A percentile compares a stretch with the other conserved stretches of the same genome.
phyloP scores from a whole-genome alignment of 2,113 vertebrate genomes.

The Motacilla alba region DNA sequence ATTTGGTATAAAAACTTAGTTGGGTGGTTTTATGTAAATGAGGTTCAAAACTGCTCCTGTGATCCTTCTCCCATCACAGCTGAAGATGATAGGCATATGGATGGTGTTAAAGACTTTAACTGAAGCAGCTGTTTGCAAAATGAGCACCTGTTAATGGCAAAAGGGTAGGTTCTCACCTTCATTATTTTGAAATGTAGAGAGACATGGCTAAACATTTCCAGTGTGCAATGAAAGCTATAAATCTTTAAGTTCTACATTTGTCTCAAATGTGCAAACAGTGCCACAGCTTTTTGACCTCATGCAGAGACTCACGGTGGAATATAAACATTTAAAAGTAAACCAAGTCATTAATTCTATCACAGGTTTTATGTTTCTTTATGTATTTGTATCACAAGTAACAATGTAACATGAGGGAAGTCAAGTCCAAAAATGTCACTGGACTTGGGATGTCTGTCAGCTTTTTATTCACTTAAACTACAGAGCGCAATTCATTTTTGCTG shows the following conservation, averaged over 20 bases:
- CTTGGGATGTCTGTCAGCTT: neutral
- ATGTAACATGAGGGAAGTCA: neutral
- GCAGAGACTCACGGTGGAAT: neutral
- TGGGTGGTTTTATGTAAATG: neutral
- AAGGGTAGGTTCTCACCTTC: neutral
- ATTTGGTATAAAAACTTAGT: neutral
- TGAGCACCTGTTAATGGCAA: neutral
- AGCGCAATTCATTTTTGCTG: neutral
- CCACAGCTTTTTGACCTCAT: neutral
- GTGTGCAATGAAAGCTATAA: neutral
- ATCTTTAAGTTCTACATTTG: neutral
- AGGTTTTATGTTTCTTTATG: neutral
- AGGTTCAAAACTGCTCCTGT: neutral
- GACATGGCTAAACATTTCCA: neutral
- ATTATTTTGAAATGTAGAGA: neutral
- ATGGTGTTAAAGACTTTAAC: constrained; percentile 2
- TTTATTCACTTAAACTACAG: neutral
- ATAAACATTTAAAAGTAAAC: neutral
- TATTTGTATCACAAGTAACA: neutral
- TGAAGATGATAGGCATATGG: neutral
- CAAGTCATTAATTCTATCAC: neutral
- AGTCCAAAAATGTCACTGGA: neutral
- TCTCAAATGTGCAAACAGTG: neutral
- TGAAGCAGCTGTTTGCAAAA: constrained; percentile 31
- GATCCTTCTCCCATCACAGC: neutral